phyloP scores from a whole-genome alignment of 2,888 invertebrate species.

The Drosophila kuntzei region DNA sequence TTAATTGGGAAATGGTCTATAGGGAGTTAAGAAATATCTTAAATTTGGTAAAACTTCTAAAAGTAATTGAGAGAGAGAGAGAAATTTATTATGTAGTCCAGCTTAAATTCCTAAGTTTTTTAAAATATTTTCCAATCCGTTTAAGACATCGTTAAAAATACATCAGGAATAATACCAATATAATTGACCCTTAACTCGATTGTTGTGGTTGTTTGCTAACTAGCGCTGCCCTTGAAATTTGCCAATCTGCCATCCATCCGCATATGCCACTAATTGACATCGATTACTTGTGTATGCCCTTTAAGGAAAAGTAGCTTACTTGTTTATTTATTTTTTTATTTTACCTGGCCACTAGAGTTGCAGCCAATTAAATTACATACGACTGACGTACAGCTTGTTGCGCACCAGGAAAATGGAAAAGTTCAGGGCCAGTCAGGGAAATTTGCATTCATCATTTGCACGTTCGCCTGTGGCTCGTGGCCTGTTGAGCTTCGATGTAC shows the following conservation, averaged over 20 bases:
- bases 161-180: not conserved
- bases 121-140: not conserved
- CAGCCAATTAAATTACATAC: conserved; percentile 64
- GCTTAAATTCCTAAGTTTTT: not conserved
- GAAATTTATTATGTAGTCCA: not conserved
- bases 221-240: conserved; percentile 10
- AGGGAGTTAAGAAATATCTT: not conserved
- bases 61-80: not conserved
- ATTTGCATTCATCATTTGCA: conserved; percentile 56
- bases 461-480: conserved; percentile 20
- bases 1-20: not conserved
- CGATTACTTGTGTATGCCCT: conserved; percentile 24
- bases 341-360: conserved; percentile 22
- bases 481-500: conserved; percentile 13
- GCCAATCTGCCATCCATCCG: conserved; percentile 1
- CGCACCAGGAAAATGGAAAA: conserved; percentile 62
- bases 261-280: conserved; percentile 58
- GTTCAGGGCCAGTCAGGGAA: conserved; percentile 61
- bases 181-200: conserved; percentile 9
- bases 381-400: conserved; percentile 33
- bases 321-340: too few relatives aligned
- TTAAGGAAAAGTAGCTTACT: conserved; percentile 16
- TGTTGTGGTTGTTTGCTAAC: not conserved
- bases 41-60: not conserved
- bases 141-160: not conserved